Conservation (phyloP, 2,113 vertebrate species). For the Galbula dea region DNA sequence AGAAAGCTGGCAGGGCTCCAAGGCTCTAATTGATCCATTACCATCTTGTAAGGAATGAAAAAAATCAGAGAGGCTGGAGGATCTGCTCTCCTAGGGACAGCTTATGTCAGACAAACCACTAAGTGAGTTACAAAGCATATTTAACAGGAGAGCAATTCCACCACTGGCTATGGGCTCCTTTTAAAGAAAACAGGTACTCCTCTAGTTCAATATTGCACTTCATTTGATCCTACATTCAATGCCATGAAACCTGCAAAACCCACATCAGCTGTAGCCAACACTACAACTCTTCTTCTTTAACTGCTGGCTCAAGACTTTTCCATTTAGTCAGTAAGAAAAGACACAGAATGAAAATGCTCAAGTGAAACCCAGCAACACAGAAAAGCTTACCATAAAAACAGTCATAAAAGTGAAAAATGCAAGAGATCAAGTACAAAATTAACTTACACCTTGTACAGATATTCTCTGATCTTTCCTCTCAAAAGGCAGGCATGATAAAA, state of each 20-base stretch:
- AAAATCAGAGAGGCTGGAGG: neutral
- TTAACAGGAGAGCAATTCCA: neutral
- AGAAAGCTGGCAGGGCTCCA: conserved; percentile 5
- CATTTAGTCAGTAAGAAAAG: neutral
- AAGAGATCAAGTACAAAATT: rapidly evolving
- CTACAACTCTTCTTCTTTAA: neutral
- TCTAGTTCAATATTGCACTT: neutral
- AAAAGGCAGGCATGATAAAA: neutral
- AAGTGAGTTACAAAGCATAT: neutral
- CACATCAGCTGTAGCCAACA: neutral
- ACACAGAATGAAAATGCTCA: neutral
- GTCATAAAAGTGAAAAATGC: rapidly evolving
- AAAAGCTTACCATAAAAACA: neutral
- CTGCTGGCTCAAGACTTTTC: neutral
- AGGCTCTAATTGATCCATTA: neutral
- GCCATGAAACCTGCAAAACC: neutral
- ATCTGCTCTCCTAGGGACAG: neutral
- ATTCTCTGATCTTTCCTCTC: neutral
- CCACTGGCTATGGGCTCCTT: neutral
- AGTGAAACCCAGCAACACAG: neutral
- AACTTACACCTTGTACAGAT: neutral
- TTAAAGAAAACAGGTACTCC: neutral
- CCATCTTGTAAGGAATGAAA: neutral
- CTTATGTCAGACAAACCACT: neutral
- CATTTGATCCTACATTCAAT: neutral